Evolutionary conservation across 1,140 invertebrate species (phyloP), one percentile per base, ranked within the genome.

Genomic region (Cyrtorhinus lividipennis): DNA sequence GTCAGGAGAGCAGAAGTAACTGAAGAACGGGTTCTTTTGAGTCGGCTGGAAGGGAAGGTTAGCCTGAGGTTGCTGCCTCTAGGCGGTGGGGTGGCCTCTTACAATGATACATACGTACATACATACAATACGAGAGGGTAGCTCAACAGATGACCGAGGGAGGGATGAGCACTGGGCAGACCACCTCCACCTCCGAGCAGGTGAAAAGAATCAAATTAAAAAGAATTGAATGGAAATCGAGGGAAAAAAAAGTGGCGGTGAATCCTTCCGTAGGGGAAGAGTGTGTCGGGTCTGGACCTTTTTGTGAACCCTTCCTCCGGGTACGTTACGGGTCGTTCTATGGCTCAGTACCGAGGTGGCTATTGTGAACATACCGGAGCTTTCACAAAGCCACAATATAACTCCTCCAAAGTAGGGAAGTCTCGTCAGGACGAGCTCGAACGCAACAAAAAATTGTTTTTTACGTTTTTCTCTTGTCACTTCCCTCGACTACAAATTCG

Each of bases 21-120:
- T 8, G 20, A 53, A 53, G 48, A 22, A 53, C 48, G 18, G 10
- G 48, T 12, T 12, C 48, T 5, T n/a, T n/a, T n/a, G n/a, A n/a
- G n/a, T 10, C 5, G 48, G 48, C 10, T 53, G 48, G 48, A 53
- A 22, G 48, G 48, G 48, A 10, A 22, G 48, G 48, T 53, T 53
- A 53, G 48, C 48, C 48, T 53, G 48, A 53, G 48, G 48, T 53
- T 53, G 48, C 48, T 53, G 48, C 48, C 48, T 20, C 48, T 22
- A 53, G 48, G 48, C 48, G 48, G 48, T 53, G 18, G 48, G 48
- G 20, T 20, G 48, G 48, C 48, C 18, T 53, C 48, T 20, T 53
- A 13, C 48, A 20, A 53, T 5, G 48, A 13, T 22, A n/a, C 10
- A 53, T 53, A 22, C 48, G 10, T n/a, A n/a, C n/a, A n/a, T n/a